Conservation (phyloP, 2,113 vertebrate genomes). For the Phrynocephalus versicolor region DNA sequence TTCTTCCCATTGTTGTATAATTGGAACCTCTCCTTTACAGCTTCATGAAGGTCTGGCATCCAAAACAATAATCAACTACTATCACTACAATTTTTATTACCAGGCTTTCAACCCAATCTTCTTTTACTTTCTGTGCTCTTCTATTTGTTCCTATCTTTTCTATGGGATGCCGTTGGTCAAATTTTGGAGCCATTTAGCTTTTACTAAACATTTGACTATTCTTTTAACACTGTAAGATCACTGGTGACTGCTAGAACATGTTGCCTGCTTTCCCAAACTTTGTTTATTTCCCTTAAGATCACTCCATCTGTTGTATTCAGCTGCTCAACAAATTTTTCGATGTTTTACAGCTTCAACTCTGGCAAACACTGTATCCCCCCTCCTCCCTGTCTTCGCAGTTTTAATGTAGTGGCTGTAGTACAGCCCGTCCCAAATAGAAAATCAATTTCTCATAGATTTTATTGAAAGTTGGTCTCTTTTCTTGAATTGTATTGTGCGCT, state of each 20-base stretch:
- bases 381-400: conserved; percentile 49
- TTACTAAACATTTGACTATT: conserved; percentile 65
- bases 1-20: conserved; percentile 28
- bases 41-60: conserved; percentile 62
- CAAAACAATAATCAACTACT: too few species aligned
- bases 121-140: conserved; percentile 57
- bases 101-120: conserved; percentile 55
- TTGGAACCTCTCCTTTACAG: conserved; percentile 49
- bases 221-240: conserved; percentile 56
- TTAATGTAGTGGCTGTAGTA: conserved; percentile 25
- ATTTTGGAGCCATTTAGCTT: conserved; percentile 66
- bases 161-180: conserved; percentile 69
- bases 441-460: not conserved
- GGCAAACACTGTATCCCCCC: conserved; percentile 42
- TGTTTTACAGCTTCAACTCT: conserved; percentile 48
- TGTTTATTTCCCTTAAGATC: conserved; percentile 70
- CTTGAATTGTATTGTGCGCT: not conserved
- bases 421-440: not conserved
- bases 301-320: conserved; percentile 66
- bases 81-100: conserved; percentile 38
- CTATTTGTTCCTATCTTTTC: conserved; percentile 55
- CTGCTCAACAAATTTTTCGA: conserved; percentile 57
- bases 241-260: conserved; percentile 67
- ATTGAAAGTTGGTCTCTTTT: not conserved
- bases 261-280: conserved; percentile 68